phyloP scores from a whole-genome alignment of 2,888 invertebrate species.

The Holacanthella duospinosa region DNA sequence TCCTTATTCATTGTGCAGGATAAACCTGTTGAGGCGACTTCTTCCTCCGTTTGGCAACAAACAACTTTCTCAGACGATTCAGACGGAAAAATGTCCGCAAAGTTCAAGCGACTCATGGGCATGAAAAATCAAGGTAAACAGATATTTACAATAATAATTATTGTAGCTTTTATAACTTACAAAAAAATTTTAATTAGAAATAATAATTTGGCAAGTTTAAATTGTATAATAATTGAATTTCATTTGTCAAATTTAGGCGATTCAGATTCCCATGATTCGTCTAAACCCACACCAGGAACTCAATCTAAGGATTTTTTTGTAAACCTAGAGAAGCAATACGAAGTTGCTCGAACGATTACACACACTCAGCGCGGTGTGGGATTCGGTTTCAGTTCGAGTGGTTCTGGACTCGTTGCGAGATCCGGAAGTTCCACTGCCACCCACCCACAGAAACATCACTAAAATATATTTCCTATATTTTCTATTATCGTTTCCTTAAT shows the following conservation, averaged over 20 bases:
- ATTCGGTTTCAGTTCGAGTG: slow-evolving; percentile 42
- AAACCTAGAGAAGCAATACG: slow-evolving; percentile 91
- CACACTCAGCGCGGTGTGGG: slow-evolving; percentile 75
- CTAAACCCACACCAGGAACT: background rate
- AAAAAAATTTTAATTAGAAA: too few relatives aligned
- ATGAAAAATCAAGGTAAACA: slow-evolving; percentile 55
- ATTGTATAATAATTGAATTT: background rate
- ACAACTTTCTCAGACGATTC: slow-evolving; percentile 81
- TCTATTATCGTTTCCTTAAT: background rate
- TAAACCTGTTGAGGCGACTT: slow-evolving; percentile 40
- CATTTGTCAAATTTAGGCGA: background rate
- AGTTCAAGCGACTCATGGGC: slow-evolving; percentile 94
- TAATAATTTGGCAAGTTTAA: background rate
- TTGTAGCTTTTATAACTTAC: background rate
- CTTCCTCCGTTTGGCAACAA: slow-evolving; percentile 54
- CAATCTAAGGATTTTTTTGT: slow-evolving; percentile 65
- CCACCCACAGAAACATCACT: too few relatives aligned
- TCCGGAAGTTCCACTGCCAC: too few relatives aligned
- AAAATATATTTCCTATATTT: background rate
- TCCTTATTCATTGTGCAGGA: too few relatives aligned
- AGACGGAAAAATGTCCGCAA: slow-evolving; percentile 83
- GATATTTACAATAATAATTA: too few relatives aligned
- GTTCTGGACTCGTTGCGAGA: too few relatives aligned
- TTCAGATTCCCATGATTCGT: background rate
- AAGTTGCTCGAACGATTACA: slow-evolving; percentile 86